A percentile compares a stretch with the other conserved stretches of the same genome.
Evolutionary conservation across 2,113 vertebrate genomes (phyloP).

Genomic region (Ptilorrhoa leucosticta): DNA sequence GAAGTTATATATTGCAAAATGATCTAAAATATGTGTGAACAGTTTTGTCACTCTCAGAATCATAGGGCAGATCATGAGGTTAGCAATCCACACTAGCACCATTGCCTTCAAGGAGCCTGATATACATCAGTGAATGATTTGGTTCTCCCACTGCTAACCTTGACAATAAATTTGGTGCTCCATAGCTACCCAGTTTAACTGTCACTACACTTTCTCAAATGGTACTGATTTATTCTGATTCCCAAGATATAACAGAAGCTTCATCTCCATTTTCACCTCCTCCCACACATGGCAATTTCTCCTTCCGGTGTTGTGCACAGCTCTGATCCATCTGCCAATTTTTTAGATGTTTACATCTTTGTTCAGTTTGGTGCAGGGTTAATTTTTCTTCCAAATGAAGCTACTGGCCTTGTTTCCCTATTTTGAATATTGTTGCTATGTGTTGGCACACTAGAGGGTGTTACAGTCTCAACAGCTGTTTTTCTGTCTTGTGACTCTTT

Average conservation of each 20-base stretch:
- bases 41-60: not conserved
- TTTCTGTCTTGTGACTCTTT: not conserved
- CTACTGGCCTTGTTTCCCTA: not conserved
- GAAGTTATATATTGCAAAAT: not conserved
- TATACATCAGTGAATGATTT: not conserved
- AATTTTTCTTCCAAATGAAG: not conserved
- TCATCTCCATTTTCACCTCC: not conserved
- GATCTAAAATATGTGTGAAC: not conserved
- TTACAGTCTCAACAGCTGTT: not conserved
- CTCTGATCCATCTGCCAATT: not conserved
- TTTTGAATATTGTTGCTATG: not conserved
- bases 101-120: not conserved
- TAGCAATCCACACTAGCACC: not conserved
- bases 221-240: not conserved
- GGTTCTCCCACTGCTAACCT: not conserved
- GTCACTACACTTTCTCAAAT: not conserved
- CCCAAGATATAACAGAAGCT: not conserved
- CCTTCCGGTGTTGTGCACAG: not conserved
- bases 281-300: not conserved
- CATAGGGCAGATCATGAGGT: not conserved
- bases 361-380: not conserved
- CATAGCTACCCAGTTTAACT: not conserved
- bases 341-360: slow-evolving; percentile 1
- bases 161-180: not conserved
- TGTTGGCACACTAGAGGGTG: not conserved